Evolutionary conservation across 2,888 invertebrate species (phyloP).

Genomic region (Xanthia icteritia): DNA sequence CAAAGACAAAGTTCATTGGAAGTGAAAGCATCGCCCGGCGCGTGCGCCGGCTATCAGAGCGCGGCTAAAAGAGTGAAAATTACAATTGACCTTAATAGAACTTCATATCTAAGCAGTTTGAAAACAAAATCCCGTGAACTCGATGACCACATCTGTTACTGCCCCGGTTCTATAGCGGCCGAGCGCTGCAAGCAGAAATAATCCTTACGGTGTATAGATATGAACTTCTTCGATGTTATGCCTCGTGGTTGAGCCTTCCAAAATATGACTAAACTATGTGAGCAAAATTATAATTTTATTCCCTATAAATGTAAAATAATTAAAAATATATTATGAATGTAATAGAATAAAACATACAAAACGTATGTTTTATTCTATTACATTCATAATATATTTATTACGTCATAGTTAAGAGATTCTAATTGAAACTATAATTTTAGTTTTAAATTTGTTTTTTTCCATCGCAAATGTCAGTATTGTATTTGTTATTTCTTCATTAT

Average conservation of each 20-base stretch:
- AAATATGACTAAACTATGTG: not conserved
- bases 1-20: not conserved
- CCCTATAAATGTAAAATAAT: slow-evolving; percentile 10
- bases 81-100: no score
- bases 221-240: no score
- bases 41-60: not conserved
- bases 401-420: slow-evolving; percentile 32
- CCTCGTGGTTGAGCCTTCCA: not conserved
- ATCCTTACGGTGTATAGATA: no score
- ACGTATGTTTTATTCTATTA: slow-evolving; percentile 4
- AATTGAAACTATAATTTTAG: slow-evolving; percentile 24
- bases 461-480: slow-evolving; percentile 59
- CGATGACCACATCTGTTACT: no score
- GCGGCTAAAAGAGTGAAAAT: not conserved
- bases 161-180: no score
- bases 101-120: no score
- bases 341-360: slow-evolving; percentile 17
- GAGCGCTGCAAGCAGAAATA: no score
- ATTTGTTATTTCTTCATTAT: slow-evolving; percentile 60
- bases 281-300: slow-evolving; percentile 24
- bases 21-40: not conserved
- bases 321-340: slow-evolving; percentile 3
- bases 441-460: slow-evolving; percentile 35
- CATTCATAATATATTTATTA: no score
- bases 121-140: no score